Conservation (phyloP, 2,797 vertebrate species). For the Otus scops region DNA sequence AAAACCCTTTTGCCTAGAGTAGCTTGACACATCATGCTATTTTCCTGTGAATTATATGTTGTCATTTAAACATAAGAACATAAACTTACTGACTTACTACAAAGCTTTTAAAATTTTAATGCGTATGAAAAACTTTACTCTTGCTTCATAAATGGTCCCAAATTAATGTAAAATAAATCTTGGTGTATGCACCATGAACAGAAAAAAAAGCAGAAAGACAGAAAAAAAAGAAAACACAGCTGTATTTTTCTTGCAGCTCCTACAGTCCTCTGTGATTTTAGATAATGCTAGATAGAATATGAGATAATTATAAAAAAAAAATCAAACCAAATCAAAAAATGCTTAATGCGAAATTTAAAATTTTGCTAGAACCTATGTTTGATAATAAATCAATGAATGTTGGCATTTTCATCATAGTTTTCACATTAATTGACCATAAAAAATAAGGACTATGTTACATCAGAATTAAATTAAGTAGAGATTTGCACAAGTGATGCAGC, state of each 20-base stretch:
- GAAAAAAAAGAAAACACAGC: background rate
- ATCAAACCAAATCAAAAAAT: background rate
- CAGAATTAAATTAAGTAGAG: slow-evolving; percentile 1
- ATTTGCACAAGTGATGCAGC: slow-evolving; percentile 20
- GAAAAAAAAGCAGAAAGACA: background rate
- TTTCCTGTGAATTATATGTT: slow-evolving; percentile 61
- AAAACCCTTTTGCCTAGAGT: background rate
- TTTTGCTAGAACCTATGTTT: background rate
- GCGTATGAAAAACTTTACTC: slow-evolving; percentile 42
- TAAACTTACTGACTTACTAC: slow-evolving; percentile 9
- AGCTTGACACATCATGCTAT: slow-evolving; percentile 12
- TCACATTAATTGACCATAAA: background rate
- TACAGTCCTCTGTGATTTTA: slow-evolving; percentile 46
- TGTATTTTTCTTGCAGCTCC: slow-evolving; percentile 31
- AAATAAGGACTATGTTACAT: background rate
- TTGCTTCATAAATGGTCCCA: slow-evolving; percentile 57
- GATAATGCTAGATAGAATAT: slow-evolving; percentile 47
- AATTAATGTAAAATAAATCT: slow-evolving; percentile 71
- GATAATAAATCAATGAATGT: slow-evolving; percentile 38
- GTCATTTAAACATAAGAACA: slow-evolving; percentile 66
- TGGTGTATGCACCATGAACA: background rate
- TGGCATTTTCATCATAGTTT: slow-evolving; percentile 48
- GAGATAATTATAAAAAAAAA: slow-evolving; percentile 42
- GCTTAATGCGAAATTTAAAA: slow-evolving; percentile 33
- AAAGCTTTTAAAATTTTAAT: slow-evolving; percentile 61